Conservation (phyloP, 2,113 vertebrate species). For the Tragelaphus scriptus region DNA sequence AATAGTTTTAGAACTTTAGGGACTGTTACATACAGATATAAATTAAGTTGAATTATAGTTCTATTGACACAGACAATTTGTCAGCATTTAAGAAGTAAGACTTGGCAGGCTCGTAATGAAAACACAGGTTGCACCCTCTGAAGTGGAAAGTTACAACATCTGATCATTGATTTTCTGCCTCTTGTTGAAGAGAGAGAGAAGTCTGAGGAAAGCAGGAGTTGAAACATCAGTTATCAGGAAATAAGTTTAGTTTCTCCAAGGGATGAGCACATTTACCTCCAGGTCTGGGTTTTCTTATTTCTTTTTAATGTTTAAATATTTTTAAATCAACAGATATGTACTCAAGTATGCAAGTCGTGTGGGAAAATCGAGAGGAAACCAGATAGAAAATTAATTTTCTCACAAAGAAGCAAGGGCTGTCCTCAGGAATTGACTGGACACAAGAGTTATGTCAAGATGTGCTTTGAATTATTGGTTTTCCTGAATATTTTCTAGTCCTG, state of each 20-base stretch:
- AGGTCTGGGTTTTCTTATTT: not conserved
- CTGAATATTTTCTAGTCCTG: not conserved
- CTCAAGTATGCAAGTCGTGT: not conserved
- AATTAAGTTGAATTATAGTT: constrained; percentile 25
- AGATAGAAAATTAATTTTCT: not conserved
- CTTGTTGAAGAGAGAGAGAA: constrained; percentile 31
- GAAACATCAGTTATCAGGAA: constrained; percentile 38
- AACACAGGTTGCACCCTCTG: constrained; percentile 1
- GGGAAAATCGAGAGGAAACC: not conserved
- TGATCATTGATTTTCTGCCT: constrained; percentile 20
- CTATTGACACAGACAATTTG: constrained; percentile 16
- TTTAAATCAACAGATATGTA: not conserved
- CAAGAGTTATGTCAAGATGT: not conserved
- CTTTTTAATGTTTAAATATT: constrained; percentile 26
- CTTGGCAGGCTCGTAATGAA: not conserved
- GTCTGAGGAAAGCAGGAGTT: not conserved
- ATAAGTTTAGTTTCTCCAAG: not conserved
- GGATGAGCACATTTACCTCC: not conserved
- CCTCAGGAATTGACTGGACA: not conserved
- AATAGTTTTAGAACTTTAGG: not conserved
- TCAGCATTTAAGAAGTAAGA: constrained; percentile 15
- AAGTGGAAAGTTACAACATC: not conserved
- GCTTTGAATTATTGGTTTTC: not conserved
- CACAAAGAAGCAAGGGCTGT: not conserved
- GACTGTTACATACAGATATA: constrained; percentile 10